phyloP scores from a whole-genome alignment of 2,113 vertebrate species.

The Odocoileus virginianus region DNA sequence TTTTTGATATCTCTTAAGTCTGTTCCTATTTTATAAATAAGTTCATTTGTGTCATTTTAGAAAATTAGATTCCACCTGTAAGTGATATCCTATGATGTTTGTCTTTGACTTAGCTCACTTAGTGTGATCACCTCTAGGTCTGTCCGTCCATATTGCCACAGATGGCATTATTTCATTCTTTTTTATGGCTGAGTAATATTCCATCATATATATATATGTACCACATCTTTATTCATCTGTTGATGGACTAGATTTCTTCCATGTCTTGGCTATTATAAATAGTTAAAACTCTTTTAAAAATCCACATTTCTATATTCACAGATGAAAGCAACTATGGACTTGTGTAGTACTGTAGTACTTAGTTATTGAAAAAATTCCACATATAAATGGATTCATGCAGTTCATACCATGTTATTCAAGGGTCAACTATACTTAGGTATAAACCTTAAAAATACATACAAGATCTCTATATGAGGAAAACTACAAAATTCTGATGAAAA shows the following conservation, averaged over 20 bases:
- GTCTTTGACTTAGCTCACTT: neutral
- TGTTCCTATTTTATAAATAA: neutral
- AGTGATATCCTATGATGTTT: neutral
- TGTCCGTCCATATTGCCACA: neutral
- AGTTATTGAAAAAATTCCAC: neutral
- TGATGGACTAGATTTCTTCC: neutral
- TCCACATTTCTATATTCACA: neutral
- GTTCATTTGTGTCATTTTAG: neutral
- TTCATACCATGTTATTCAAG: neutral
- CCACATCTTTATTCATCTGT: neutral
- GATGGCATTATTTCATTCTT: neutral
- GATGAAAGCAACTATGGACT: neutral
- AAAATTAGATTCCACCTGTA: neutral
- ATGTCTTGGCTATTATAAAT: neutral
- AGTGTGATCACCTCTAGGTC: neutral
- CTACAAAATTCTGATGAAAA: neutral
- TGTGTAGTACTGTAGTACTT: neutral
- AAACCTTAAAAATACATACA: neutral
- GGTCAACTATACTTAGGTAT: neutral
- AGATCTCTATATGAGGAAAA: neutral
- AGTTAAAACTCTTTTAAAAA: neutral
- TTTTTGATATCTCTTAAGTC: neutral
- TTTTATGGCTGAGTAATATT: neutral
- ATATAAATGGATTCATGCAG: neutral
- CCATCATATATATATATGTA: neutral